Percentiles rank a stretch among this genome's conserved stretches.
Conservation (phyloP, 2,797 vertebrate species). For the Hemibagrus guttatus region DNA sequence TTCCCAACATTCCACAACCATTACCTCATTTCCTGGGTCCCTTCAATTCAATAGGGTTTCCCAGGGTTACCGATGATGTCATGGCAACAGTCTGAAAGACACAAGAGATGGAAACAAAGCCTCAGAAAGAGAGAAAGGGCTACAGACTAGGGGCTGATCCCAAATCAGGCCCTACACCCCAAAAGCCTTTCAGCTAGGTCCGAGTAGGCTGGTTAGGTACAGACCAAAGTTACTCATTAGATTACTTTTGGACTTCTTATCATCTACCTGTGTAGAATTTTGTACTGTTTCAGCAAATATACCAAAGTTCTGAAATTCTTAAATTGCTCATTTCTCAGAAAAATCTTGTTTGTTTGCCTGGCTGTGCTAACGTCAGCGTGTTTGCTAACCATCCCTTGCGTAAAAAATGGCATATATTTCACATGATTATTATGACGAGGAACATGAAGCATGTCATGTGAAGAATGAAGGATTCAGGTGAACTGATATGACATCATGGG, state of each 20-base stretch:
- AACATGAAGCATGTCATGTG: background rate
- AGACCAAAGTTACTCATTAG: constrained; percentile 1
- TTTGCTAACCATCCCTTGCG: background rate
- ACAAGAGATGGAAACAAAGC: constrained; percentile 38
- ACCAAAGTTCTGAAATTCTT: background rate
- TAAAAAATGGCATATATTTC: background rate
- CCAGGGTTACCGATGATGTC: constrained; percentile 73
- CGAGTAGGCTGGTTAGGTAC: background rate
- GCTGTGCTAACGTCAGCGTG: background rate
- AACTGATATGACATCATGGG: background rate
- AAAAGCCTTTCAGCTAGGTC: background rate
- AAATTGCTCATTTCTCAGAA: background rate
- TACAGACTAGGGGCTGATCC: background rate
- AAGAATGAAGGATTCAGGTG: background rate
- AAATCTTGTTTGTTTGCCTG: background rate
- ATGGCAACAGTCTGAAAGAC: constrained; percentile 62
- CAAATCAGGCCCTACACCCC: constrained; percentile 23
- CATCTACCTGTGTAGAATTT: background rate
- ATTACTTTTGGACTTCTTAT: background rate
- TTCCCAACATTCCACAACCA: constrained; percentile 70
- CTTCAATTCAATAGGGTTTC: constrained; percentile 65
- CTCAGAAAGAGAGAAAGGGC: background rate
- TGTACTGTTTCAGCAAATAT: background rate
- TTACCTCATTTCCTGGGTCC: constrained; percentile 76
- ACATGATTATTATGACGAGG: background rate